phyloP scores from a whole-genome alignment of 2,888 invertebrate genomes.

The Drosophila recens region DNA sequence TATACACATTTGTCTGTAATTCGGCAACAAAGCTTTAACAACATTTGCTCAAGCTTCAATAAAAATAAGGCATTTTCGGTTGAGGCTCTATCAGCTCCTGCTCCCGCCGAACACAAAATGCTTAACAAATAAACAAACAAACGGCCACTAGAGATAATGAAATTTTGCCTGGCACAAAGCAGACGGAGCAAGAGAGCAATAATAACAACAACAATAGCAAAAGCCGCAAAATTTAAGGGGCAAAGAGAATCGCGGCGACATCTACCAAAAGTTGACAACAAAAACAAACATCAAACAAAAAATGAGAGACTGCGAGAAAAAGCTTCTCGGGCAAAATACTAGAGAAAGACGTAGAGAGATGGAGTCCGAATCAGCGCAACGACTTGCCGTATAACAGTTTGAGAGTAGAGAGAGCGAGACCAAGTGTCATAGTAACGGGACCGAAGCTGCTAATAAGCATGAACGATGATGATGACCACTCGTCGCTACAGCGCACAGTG shows the following conservation, averaged over 20 bases:
- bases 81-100: neutral
- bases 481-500: constrained; percentile 24
- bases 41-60: constrained; percentile 23
- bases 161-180: constrained; percentile 48
- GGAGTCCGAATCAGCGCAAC: constrained; percentile 41
- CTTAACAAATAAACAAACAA: constrained; percentile 73
- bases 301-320: constrained; percentile 57
- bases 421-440: constrained; percentile 18
- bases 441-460: constrained; percentile 39
- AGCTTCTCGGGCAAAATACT: constrained; percentile 43
- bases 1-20: neutral
- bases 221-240: constrained; percentile 59
- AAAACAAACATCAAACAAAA: constrained; percentile 66
- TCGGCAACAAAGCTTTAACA: constrained; percentile 38
- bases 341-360: constrained; percentile 26
- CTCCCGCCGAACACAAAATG: constrained; percentile 26
- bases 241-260: constrained; percentile 38
- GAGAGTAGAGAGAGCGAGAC: constrained; percentile 17
- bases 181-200: constrained; percentile 17
- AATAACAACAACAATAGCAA: constrained; percentile 37
- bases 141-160: constrained; percentile 73
- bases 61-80: neutral
- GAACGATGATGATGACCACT: constrained; percentile 50
- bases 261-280: constrained; percentile 55
- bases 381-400: constrained; percentile 63